Evolutionary conservation across 2,888 invertebrate genomes (phyloP).

Genomic region (Schrankia costaestrigalis): DNA sequence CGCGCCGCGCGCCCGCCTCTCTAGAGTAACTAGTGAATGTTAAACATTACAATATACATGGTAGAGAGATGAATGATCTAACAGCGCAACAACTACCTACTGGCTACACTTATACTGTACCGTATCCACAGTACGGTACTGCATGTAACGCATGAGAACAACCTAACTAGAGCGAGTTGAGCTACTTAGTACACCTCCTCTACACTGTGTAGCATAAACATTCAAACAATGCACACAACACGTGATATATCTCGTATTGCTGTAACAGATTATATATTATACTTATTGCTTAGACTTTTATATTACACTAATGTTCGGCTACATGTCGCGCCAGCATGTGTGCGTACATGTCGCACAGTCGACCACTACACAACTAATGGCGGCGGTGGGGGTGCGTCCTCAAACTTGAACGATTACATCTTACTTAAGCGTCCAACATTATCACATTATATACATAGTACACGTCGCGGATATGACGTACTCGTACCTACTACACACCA

Average conservation of each 20-base stretch:
- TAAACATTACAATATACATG: slow-evolving; percentile 10
- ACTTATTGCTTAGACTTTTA: slow-evolving; percentile 35
- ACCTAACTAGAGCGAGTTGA: no score
- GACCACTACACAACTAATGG: not conserved
- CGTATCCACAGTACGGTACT: no score
- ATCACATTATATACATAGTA: slow-evolving; percentile 25
- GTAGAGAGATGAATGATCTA: slow-evolving; percentile 18
- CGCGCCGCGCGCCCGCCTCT: not conserved
- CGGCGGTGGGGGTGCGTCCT: slow-evolving; percentile 17
- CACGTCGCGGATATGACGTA: slow-evolving; percentile 15
- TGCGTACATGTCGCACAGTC: not conserved
- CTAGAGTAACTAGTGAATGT: slow-evolving; percentile 10
- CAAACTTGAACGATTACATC: slow-evolving; percentile 17
- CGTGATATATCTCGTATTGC: not conserved
- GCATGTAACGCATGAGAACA: no score
- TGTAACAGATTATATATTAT: no score
- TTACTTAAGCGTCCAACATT: slow-evolving; percentile 7
- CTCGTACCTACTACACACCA: not conserved
- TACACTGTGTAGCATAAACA: no score
- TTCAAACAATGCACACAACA: slow-evolving; percentile 2
- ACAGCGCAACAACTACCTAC: slow-evolving; percentile 30
- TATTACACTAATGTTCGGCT: slow-evolving; percentile 18
- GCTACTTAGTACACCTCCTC: no score
- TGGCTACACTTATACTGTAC: no score
- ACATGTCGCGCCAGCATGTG: not conserved